Percentiles rank a stretch among this genome's conserved stretches.
phyloP scores from a whole-genome alignment of 1,140 invertebrate species.

The Condylostylus longicornis region DNA sequence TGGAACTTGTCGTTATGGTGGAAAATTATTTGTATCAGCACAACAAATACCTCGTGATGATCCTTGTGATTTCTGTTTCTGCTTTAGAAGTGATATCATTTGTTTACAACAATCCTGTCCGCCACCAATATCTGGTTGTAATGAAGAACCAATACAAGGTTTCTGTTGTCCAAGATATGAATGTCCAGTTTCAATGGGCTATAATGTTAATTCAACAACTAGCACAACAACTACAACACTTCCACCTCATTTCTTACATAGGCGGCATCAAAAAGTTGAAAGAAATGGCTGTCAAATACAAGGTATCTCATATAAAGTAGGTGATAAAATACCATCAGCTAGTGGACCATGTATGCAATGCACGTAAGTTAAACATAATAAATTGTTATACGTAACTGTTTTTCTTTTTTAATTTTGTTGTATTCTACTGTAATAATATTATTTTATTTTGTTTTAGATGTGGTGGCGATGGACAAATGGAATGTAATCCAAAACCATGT shows the following conservation, averaged over 20 bases:
- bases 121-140: constrained; percentile 76
- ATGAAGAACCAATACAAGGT: constrained; percentile 77
- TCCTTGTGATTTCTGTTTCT: constrained; percentile 93
- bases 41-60: constrained; percentile 88
- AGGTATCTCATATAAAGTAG: constrained; percentile 65
- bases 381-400: constrained; percentile 8
- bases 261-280: constrained; percentile 54
- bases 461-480: constrained; percentile 78
- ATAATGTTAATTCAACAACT: constrained; percentile 58
- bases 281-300: constrained; percentile 70
- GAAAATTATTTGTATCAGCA: constrained; percentile 82
- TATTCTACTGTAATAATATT: background rate
- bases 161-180: constrained; percentile 92
- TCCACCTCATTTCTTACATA: constrained; percentile 62
- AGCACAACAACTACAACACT: constrained; percentile 70
- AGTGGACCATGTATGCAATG: constrained; percentile 83
- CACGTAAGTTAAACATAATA: constrained; percentile 79
- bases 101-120: constrained; percentile 90
- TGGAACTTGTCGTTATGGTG: constrained; percentile 78
- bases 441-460: constrained; percentile 45
- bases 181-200: constrained; percentile 75
- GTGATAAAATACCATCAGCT: constrained; percentile 63
- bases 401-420: background rate
- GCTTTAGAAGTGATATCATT: constrained; percentile 89
- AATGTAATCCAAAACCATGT: constrained; percentile 78